Conservation (phyloP, 2,888 invertebrate species). For the Diadegma fenestrale region DNA sequence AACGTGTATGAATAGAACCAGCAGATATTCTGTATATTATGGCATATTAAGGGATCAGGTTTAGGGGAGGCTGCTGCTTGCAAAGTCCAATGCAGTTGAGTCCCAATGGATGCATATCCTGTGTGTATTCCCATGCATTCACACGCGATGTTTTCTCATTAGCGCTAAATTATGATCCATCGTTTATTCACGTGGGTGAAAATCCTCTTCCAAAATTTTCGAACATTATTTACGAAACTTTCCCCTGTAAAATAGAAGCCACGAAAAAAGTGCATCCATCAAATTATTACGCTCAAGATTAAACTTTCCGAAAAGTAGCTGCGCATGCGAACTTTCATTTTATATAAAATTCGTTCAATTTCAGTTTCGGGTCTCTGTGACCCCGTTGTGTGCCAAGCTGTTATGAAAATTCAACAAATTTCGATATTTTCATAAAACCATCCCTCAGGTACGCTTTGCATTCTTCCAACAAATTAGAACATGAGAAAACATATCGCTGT, state of each 20-base stretch:
- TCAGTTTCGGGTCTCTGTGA: too few species aligned
- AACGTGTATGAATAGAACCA: conserved; percentile 35
- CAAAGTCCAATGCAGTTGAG: conserved; percentile 55
- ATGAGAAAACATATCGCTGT: background rate
- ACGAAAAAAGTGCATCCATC: background rate
- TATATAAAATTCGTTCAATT: too few species aligned
- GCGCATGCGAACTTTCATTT: too few species aligned
- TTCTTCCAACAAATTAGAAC: background rate
- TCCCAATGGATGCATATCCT: conserved; percentile 40
- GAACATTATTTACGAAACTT: background rate
- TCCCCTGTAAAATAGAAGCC: background rate
- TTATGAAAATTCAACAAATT: background rate
- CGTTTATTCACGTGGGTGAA: conserved; percentile 8
- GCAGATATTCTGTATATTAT: conserved; percentile 20
- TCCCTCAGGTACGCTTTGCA: background rate
- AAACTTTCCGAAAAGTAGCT: too few species aligned
- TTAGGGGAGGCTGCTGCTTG: conserved; percentile 23
- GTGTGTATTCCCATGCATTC: conserved; percentile 36
- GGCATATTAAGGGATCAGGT: conserved; percentile 27
- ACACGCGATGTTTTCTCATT: conserved; percentile 31
- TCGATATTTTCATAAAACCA: background rate
- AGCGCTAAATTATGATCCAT: conserved; percentile 4
- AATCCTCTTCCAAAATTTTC: background rate
- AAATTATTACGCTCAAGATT: background rate
- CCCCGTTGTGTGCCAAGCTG: too few species aligned